phyloP scores from a whole-genome alignment of 2,888 invertebrate genomes.

The Baronia brevicornis region DNA sequence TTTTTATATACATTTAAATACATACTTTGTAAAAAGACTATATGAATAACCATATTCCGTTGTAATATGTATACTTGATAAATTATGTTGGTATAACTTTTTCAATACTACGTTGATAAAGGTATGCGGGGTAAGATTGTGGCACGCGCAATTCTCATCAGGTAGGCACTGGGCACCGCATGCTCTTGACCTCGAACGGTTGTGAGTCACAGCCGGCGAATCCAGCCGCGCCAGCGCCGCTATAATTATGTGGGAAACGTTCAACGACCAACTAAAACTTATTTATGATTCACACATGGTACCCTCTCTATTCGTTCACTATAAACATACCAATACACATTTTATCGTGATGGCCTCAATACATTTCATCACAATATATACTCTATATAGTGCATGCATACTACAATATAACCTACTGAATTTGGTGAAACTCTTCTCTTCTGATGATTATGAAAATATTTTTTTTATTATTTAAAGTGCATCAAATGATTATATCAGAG shows the following conservation, averaged over 20 bases:
- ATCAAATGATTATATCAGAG: no score
- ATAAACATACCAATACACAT: constrained; percentile 3
- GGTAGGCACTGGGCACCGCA: constrained; percentile 44
- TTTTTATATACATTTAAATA: no score
- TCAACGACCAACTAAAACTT: constrained; percentile 7
- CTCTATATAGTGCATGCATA: no score
- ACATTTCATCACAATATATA: no score
- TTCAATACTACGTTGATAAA: not conserved
- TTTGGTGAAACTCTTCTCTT: no score
- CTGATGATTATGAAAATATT: no score
- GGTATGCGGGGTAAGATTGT: constrained; percentile 25
- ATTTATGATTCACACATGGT: constrained; percentile 10
- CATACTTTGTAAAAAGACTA: no score
- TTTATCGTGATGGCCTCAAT: not conserved
- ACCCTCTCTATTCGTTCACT: constrained; percentile 8
- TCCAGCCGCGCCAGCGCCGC: constrained; percentile 23
- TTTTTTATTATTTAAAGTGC: no score
- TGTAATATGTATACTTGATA: no score
- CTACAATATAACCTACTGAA: no score
- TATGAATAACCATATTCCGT: no score
- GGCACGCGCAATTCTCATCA: constrained; percentile 55
- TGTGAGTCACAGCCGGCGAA: constrained; percentile 45
- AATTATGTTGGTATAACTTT: no score
- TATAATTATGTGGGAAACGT: constrained; percentile 28
- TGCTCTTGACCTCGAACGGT: constrained; percentile 64